Evolutionary conservation across 2,797 vertebrate genomes (phyloP).

Genomic region (Carduelis carduelis): DNA sequence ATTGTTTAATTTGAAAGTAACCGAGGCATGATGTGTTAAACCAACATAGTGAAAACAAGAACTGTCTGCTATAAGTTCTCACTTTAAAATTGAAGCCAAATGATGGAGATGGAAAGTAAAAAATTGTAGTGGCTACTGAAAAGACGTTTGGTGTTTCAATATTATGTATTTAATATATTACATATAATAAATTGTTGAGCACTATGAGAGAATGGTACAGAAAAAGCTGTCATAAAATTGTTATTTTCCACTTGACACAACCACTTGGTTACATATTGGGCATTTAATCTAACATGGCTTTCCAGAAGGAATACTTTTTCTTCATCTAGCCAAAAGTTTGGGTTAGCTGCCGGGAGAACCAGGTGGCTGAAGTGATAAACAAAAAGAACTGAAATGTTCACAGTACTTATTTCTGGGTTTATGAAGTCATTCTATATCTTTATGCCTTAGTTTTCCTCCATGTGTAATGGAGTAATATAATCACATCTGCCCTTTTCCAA

Average conservation of each 20-base stretch:
- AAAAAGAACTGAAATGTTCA: background rate
- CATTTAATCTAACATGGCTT: background rate
- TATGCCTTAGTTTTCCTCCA: background rate
- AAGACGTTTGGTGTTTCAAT: background rate
- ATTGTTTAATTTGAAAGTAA: background rate
- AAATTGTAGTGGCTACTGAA: background rate
- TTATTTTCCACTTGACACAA: background rate
- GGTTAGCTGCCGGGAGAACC: background rate
- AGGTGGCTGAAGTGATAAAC: background rate
- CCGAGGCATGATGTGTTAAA: background rate
- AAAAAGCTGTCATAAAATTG: background rate
- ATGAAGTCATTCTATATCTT: slow-evolving; percentile 6
- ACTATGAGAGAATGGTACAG: background rate
- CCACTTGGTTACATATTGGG: background rate
- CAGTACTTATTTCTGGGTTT: background rate
- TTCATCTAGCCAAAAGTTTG: background rate
- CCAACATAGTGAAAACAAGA: background rate
- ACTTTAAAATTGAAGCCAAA: background rate
- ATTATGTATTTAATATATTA: background rate
- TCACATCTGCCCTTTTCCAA: slow-evolving; percentile 11
- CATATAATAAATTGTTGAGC: background rate
- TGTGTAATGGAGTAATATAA: background rate
- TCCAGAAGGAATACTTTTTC: background rate
- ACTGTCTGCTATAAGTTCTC: background rate
- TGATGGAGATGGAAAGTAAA: background rate